Percentiles rank a stretch among this genome's conserved stretches.
Evolutionary conservation across 2,797 vertebrate genomes (phyloP).

Genomic region (Xenentodon cancila): DNA sequence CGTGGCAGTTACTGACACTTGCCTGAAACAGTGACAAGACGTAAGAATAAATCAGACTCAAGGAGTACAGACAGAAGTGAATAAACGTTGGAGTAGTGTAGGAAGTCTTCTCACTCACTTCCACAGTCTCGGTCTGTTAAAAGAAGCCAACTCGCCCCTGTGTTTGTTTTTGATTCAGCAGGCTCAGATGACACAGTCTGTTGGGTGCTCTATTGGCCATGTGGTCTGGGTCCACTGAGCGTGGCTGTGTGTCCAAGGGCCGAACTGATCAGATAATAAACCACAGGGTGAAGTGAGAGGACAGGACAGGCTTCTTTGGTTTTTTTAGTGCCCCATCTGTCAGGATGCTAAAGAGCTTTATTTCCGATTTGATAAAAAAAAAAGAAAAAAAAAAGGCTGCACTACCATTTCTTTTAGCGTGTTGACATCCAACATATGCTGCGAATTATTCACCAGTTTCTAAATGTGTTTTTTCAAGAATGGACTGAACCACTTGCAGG

Average conservation of each 20-base stretch:
- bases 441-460: slow-evolving; percentile 28
- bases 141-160: slow-evolving; percentile 60
- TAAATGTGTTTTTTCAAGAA: slow-evolving; percentile 48
- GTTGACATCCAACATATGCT: slow-evolving; percentile 44
- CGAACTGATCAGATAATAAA: slow-evolving; percentile 81
- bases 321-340: slow-evolving; percentile 39
- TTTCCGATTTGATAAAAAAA: slow-evolving; percentile 28
- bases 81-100: slow-evolving; percentile 51
- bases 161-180: slow-evolving; percentile 84
- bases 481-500: slow-evolving; percentile 54
- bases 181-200: slow-evolving; percentile 84
- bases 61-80: slow-evolving; percentile 50
- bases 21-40: slow-evolving; percentile 26
- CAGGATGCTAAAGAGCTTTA: slow-evolving; percentile 30
- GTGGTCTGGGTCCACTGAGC: slow-evolving; percentile 82
- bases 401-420: slow-evolving; percentile 43
- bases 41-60: slow-evolving; percentile 57
- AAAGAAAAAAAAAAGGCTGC: slow-evolving; percentile 10
- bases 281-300: slow-evolving; percentile 56
- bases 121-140: slow-evolving; percentile 49
- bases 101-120: slow-evolving; percentile 62
- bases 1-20: slow-evolving; percentile 1
- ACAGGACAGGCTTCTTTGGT: slow-evolving; percentile 17
- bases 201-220: slow-evolving; percentile 85
- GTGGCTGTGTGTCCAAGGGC: slow-evolving; percentile 74